Base-by-base conservation (phyloP, 2,888 invertebrate species). In the Lasius platythorax region DNA sequence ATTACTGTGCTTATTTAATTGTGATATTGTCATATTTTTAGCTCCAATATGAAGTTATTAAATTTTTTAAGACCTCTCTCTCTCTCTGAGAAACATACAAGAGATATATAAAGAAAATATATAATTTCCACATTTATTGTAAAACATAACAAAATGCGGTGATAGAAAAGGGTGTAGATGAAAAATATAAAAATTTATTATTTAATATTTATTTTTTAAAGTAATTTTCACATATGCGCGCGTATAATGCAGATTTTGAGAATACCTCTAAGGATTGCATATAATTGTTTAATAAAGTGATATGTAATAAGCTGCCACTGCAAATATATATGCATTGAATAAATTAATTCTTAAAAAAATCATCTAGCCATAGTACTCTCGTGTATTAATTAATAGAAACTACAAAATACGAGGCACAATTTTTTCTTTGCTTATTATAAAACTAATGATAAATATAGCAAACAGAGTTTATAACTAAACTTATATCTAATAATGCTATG, bases 271-370 rank as follows among this genome's bases (percentile, higher is more conserved):
- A 87, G 82, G 79, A 83, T 86, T 91, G 85, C 87, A 43, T 53
- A n/a, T 88, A 88, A 88, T 86, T 88, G 87, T 58, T 90, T 84
- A 85, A n/a, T 53, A 53, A 85, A 81, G 86, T 91, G 91, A 90
- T 91, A 91, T 89, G 89, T 91, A 88, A 88, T 89, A 92, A 93
- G 92, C 91, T 93, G 92, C 90, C 91, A 90, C 86, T 91, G 87
- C 89, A 91, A 91, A 88, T 90, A 90, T 89, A 67, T 79, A 88
- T 78, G 87, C 88, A 86, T 87, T 85, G 91, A 93, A 92, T 93
- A 93, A 93, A 91, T 93, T 91, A 92, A 88, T 90, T 86, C 87
- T 87, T 87, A 1, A 33, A 37, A 37, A 86, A 86, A 88, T 87
- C 79, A 88, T 87, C 63, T 78, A 81, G 78, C 67, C 61, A 82